Percentiles rank a stretch among this genome's conserved stretches.
Evolutionary conservation across 1,140 invertebrate genomes (phyloP).

Genomic region (Mactra quadrangularis): DNA sequence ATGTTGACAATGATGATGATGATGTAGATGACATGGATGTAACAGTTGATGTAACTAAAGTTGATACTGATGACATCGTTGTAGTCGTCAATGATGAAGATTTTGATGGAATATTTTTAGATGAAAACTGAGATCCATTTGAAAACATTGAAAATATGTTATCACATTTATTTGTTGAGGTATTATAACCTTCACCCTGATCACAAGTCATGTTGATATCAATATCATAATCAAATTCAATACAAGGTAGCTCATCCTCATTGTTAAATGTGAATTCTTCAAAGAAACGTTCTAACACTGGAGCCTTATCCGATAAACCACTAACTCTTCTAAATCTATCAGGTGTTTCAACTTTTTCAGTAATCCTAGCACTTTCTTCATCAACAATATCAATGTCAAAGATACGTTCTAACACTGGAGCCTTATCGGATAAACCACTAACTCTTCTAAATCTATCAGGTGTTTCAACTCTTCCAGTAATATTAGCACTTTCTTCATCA

Average conservation of each 20-base stretch:
- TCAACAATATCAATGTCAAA: too few species aligned
- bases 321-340: too few species aligned
- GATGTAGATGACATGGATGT: background rate
- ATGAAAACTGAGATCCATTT: background rate
- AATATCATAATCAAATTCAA: background rate
- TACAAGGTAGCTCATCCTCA: background rate
- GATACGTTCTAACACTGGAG: too few species aligned
- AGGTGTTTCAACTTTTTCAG: too few species aligned
- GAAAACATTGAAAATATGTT: slow-evolving; percentile 17
- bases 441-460: too few species aligned
- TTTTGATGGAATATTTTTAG: too few species aligned
- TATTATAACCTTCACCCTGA: background rate
- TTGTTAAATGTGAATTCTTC: background rate
- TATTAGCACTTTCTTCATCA: too few species aligned
- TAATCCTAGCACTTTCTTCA: too few species aligned
- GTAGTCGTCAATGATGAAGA: background rate
- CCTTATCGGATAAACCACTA: too few species aligned
- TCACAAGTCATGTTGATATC: background rate
- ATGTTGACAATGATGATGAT: background rate
- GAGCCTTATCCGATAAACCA: background rate
- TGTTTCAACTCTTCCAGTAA: too few species aligned
- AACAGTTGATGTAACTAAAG: background rate
- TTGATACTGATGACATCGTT: background rate
- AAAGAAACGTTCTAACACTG: background rate
- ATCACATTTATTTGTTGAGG: background rate